Percentiles rank a stretch among this genome's conserved stretches.
Conservation (phyloP, 2,888 invertebrate genomes). For the Lithophane leautieri region DNA sequence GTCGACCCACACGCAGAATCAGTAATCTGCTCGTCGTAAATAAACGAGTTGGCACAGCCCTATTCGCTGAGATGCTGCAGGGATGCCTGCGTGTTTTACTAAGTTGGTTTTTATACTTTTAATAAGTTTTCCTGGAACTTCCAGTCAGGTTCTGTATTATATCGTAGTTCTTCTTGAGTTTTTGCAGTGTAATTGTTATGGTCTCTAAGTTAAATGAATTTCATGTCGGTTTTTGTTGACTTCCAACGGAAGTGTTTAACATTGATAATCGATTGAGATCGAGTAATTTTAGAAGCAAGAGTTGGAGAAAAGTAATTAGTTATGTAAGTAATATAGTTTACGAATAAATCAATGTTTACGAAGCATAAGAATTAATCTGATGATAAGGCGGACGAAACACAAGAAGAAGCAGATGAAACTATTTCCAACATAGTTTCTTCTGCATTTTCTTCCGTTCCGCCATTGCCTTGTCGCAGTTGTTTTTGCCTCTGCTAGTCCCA, state of each 20-base stretch:
- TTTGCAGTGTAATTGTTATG: conserved; percentile 52
- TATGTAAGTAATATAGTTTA: no score
- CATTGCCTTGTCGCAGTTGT: neutral
- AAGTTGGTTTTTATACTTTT: conserved; percentile 39
- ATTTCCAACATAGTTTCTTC: neutral
- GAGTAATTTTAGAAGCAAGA: conserved; percentile 12
- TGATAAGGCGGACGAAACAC: neutral
- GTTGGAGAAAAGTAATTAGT: neutral
- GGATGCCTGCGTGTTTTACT: conserved; percentile 59
- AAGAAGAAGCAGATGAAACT: neutral
- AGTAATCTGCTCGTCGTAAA: conserved; percentile 67
- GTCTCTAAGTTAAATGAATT: conserved; percentile 43
- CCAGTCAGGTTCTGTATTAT: conserved; percentile 48
- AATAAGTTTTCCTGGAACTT: conserved; percentile 53
- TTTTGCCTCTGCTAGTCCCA: neutral
- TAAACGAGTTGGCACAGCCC: conserved; percentile 67
- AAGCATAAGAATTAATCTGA: neutral
- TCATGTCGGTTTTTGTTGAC: conserved; percentile 12
- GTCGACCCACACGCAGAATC: conserved; percentile 68
- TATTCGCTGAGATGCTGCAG: conserved; percentile 57
- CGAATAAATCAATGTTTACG: no score
- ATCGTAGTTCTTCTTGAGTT: conserved; percentile 35
- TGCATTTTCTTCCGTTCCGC: neutral
- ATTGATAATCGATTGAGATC: conserved; percentile 14
- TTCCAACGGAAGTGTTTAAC: conserved; percentile 30